Conservation (phyloP, 2,797 vertebrate genomes). For the Pristis pectinata region DNA sequence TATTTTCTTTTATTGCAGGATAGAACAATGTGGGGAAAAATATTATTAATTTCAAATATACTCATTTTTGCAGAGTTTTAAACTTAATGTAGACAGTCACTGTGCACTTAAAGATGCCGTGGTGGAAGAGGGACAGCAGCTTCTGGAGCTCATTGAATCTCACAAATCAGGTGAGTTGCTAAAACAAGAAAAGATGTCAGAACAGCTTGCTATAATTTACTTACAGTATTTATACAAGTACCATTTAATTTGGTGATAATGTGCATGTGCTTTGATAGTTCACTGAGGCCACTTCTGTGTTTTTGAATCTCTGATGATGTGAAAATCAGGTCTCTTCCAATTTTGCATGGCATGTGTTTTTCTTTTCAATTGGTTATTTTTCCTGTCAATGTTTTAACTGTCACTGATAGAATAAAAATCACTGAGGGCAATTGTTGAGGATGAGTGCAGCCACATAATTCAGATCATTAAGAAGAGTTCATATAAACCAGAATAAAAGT, state of each 20-base stretch:
- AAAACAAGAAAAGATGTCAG: neutral
- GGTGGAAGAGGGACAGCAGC: slow-evolving; percentile 78
- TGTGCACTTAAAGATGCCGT: slow-evolving; percentile 80
- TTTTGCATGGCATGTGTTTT: neutral
- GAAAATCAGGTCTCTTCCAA: neutral
- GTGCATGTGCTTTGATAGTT: neutral
- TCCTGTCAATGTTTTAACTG: neutral
- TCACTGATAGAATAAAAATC: neutral
- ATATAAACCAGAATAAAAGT: neutral
- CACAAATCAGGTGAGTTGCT: slow-evolving; percentile 85
- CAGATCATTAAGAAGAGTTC: neutral
- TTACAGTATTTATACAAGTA: slow-evolving; percentile 2
- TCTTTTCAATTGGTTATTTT: too few relatives aligned
- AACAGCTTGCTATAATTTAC: neutral
- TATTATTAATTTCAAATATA: neutral
- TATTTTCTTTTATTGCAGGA: neutral
- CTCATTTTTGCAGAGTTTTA: slow-evolving; percentile 73
- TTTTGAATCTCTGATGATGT: too few relatives aligned
- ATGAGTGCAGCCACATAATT: neutral
- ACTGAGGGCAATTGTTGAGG: neutral
- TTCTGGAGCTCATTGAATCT: slow-evolving; percentile 82
- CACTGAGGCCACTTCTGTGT: neutral
- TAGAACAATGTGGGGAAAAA: neutral
- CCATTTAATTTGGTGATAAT: neutral
- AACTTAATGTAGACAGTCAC: slow-evolving; percentile 84